Evolutionary conservation across 2,113 vertebrate species (phyloP), one percentile per base, ranked within the genome.

Genomic region (Cairina moschata): DNA sequence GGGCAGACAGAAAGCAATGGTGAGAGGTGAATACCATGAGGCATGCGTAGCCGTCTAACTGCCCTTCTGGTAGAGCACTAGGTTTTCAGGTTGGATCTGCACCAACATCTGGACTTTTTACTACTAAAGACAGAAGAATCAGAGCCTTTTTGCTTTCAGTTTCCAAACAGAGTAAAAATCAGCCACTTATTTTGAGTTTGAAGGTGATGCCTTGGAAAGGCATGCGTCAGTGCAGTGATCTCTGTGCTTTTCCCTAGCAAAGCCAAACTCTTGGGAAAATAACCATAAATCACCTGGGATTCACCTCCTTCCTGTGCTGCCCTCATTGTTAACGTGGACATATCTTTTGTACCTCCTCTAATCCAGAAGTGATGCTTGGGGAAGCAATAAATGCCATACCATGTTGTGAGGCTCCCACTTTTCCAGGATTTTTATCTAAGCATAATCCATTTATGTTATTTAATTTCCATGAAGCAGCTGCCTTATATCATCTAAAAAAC

Each of bases 11-110:
- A 90, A 87, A 46, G 55, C 1, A 1, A 15, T 54, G 40, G 5
- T 36, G 36, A 50, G 55, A 62, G 34, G 28, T 62, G 90, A 54
- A 58, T 1, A 4, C 8, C 67, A 78, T 6, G 23, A 86, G 38
- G 22, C 20, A 42, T 0, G 0, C 10, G 6, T 42, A 58, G 31
- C 7, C 11, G 20, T 26, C 23, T 28, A 34, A 36, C 50, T 13
- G 73, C 10, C 2, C 23, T 17, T n/a, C 21, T 31, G 11, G 5
- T 14, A 0, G 0, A 23, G 21, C 14, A 0, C 1, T 73, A 34
- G 26, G 17, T 10, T 25, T 44, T 83, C 22, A 26, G 17, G 21
- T 11, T 55, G 85, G 40, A 44, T 48, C 14, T 76, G 9, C 17
- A 15, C 6, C 75, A 65, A 21, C 2, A 6, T 11, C 36, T 38